These are phyloP conservation scores for Machimus atricapillus DNA, from an alignment of 2,888 invertebrate species.

Conservation along the genomic window DNA sequence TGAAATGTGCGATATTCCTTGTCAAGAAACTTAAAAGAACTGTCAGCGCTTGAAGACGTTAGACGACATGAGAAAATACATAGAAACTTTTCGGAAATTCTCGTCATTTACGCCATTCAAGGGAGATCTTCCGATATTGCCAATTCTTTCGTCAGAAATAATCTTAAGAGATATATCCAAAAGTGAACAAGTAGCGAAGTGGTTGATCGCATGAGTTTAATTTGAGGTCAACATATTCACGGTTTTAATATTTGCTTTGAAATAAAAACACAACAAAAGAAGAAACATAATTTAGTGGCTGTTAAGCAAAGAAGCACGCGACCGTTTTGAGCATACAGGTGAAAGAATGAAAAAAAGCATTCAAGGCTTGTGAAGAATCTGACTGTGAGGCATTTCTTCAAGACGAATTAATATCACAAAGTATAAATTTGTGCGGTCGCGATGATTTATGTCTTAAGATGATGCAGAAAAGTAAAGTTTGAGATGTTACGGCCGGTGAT, in stretches of 20 bases:
- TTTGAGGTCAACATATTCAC: not conserved
- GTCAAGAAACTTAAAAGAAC: not conserved
- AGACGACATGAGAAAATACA: not conserved
- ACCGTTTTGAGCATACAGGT: not conserved
- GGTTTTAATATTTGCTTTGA: not conserved
- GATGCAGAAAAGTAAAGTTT: not conserved
- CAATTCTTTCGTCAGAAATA: not conserved
- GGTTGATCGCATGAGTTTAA: not conserved
- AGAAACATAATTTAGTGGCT: not conserved
- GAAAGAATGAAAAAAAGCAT: not conserved
- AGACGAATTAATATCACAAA: not conserved
- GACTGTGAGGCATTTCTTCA: not conserved
- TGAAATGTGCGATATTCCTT: not conserved
- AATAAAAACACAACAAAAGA: not conserved
- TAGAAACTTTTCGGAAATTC: not conserved
- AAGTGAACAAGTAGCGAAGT: not conserved
- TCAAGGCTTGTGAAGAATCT: not conserved
- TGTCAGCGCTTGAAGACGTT: not conserved
- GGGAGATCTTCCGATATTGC: not conserved
- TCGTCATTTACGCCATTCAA: not conserved
- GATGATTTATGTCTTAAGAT: conserved; percentile 12
- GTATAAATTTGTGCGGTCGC: not conserved
- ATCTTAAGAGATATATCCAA: not conserved
- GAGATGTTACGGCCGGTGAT: not conserved
- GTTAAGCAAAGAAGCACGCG: not conserved